Base-by-base conservation (phyloP, 2,888 invertebrate species). In the Papilio demoleus region DNA sequence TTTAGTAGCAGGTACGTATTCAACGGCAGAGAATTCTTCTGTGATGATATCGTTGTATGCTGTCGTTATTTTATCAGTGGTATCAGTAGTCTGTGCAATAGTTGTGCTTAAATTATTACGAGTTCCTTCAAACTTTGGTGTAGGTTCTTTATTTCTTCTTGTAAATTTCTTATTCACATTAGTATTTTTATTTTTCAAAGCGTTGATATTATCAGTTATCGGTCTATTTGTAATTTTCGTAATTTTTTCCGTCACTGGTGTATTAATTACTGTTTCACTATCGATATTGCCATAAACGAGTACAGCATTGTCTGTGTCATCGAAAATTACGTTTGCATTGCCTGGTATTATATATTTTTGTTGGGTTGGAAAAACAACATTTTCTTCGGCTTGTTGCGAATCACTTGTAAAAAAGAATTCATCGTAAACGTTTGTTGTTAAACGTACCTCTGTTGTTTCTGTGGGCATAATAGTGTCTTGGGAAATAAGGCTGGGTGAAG, bases 401-500 rank as follows among this genome's bases (percentile, higher is more conserved):
- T 45, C 27, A 14, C 4, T 31, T 19, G 14, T 59, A 27, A 14
- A n/a, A 38, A 60, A 22, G 17, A 17, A 53, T 17, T 42, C n/a
- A 9, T 56, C 45, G 27, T 67, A 34, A 63, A 12, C n/a, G 34
- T n/a, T 14, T 42, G 56, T 64, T 6, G 24, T 31, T 14, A 50
- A 31, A 40, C 24, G 38, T 22, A 14, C 38, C n/a, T 36, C 17
- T 24, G 12, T 63, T 31, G 45, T 27, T 11, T 59, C 59, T n/a
- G 47, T 66, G 2, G 58, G 11, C 58, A 40, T 56, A 19, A 50
- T 56, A 65, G 62, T 70, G 42, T 45, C 45, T 65, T 11, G 24
- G 17, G 45, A 62, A 50, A 73, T 71, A 17, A 75, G 69, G 14
- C 76, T 70, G 31, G 73, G 67, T 50, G 81, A 79, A 62, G 77